Evolutionary conservation across 2,888 invertebrate genomes (phyloP).

Genomic region (Theodoxus fluviatilis): DNA sequence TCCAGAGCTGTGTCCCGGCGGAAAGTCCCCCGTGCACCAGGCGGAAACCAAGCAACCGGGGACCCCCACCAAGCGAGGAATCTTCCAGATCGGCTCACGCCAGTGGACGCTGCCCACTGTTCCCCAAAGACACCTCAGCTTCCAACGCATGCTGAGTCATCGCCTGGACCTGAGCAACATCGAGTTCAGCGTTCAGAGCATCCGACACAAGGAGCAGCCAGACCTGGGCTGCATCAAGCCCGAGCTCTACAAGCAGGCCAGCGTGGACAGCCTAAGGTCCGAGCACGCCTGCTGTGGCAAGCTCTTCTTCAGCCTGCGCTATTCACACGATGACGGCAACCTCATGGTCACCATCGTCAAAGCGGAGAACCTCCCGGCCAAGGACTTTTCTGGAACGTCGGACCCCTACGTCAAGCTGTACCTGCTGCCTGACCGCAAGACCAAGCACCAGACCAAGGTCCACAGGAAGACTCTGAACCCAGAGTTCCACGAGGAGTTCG

Average conservation of each 20-base stretch:
- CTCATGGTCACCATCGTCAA: constrained; percentile 79
- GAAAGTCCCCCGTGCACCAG: too few species aligned
- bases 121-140: constrained; percentile 81
- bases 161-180: constrained; percentile 79
- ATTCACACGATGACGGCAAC: constrained; percentile 82
- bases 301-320: constrained; percentile 81
- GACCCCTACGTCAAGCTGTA: constrained; percentile 89
- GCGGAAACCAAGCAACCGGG: constrained; percentile 37
- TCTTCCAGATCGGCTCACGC: constrained; percentile 70
- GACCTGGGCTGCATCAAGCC: constrained; percentile 58
- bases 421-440: constrained; percentile 82
- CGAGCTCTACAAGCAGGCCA: constrained; percentile 68
- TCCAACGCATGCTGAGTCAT: constrained; percentile 82
- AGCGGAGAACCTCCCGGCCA: constrained; percentile 81
- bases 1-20: too few species aligned
- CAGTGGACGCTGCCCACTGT: constrained; percentile 85
- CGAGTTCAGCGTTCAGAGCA: constrained; percentile 73
- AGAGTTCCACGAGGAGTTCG: constrained; percentile 83
- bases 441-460: constrained; percentile 83
- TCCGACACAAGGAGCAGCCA: constrained; percentile 67
- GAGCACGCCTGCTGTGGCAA: constrained; percentile 72
- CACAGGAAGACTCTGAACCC: constrained; percentile 82
- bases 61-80: constrained; percentile 34
- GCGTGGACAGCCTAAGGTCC: constrained; percentile 50
- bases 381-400: constrained; percentile 83